These are phyloP conservation scores for Heliocidaris tuberculata DNA, from an alignment of 35 echinoderm and acorn worm species.

Conservation along the genomic window DNA sequence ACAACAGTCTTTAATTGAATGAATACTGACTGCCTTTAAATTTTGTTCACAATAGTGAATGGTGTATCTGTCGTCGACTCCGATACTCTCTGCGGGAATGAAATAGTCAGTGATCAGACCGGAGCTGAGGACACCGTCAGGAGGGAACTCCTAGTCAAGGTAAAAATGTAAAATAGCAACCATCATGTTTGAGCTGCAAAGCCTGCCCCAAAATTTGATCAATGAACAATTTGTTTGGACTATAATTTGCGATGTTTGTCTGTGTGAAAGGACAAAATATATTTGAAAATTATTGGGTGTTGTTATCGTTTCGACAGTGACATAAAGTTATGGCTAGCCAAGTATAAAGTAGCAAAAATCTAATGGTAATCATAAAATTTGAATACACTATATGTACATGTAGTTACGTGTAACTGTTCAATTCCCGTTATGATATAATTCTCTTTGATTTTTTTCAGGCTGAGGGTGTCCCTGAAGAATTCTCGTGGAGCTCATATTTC, in stretches of 20 bases:
- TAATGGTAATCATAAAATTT: no score
- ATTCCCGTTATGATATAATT: not conserved
- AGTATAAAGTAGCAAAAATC: no score
- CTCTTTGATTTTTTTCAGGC: not conserved
- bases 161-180: not conserved
- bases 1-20: no score
- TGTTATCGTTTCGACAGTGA: no score
- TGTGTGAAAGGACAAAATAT: no score
- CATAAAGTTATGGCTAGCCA: no score
- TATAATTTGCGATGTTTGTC: no score
- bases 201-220: no score
- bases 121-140: slow-evolving; percentile 15
- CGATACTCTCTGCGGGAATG: slow-evolving; percentile 4
- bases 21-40: not conserved
- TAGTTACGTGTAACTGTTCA: no score
- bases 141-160: not conserved
- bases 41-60: not conserved
- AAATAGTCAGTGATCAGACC: slow-evolving; percentile 21
- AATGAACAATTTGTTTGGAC: no score
- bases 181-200: not conserved
- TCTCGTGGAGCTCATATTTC: not conserved
- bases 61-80: slow-evolving; percentile 31
- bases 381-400: no score
- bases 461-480: slow-evolving; percentile 24
- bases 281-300: no score